Evolutionary conservation across 2,888 invertebrate species (phyloP), one percentile per base, ranked within the genome.

Genomic region (Synanthedon vespiformis): DNA sequence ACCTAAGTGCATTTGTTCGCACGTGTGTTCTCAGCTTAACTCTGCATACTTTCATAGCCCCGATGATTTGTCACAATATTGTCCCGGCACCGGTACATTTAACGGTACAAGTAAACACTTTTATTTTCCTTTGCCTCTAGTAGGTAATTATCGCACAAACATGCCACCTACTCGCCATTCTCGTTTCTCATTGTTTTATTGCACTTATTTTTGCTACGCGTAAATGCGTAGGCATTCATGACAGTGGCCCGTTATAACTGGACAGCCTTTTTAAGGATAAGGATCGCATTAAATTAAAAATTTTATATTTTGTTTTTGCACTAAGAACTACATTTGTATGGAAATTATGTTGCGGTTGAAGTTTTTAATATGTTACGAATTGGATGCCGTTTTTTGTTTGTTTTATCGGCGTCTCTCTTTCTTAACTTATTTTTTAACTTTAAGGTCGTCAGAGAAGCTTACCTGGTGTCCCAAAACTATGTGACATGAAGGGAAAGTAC

Each of bases 81-180:
- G 66, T 58, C 58, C 57, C 57, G 63, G 22, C 44, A 66, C 59
- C 65, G 70, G 66, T 65, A 63, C 61, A 52, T 49, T 53, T 79
- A 86, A 84, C 85, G 82, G 86, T 75, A 64, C 58, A 50, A n/a
- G n/a, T n/a, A n/a, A 52, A 60, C 56, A 50, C 67, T 65, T 63
- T 70, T 67, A 73, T 62, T 58, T 71, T 65, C 70, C 64, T 74
- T 72, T 74, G 66, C 63, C 63, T 63, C 67, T 70, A 69, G 70
- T 34, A 34, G 34, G 34, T 70, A 70, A 73, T 72, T 68, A 70
- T 68, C 64, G 14, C 12, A 47, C 40, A 40, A 49, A 50, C 53
- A 50, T 48, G 48, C 48, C 48, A 48, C 14, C 34, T 50, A 14
- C 51, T 55, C 51, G 47, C 44, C 44, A 44, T n/a, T 44, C 44